phyloP scores from a whole-genome alignment of 2,888 invertebrate genomes.

The Selenia dentaria region DNA sequence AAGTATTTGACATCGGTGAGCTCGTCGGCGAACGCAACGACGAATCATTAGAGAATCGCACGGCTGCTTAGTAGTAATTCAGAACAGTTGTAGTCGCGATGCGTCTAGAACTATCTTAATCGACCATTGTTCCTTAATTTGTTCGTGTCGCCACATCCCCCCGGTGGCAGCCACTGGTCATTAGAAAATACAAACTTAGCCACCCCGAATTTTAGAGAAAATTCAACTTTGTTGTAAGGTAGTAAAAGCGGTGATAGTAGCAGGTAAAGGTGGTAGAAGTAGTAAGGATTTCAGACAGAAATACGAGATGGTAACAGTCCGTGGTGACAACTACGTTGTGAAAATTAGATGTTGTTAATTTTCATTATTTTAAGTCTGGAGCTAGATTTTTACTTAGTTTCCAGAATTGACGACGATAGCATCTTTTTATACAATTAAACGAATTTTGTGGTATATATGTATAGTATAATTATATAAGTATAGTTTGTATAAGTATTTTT shows the following conservation, averaged over 20 bases:
- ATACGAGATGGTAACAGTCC: conserved; percentile 11
- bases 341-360: conserved; percentile 9
- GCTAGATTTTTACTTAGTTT: no score
- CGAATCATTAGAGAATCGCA: no score
- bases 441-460: no score
- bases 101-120: conserved; percentile 47
- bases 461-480: no score
- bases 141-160: conserved; percentile 51
- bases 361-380: background rate
- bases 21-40: no score
- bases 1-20: no score
- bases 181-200: conserved; percentile 33
- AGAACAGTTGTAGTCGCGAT: conserved; percentile 42
- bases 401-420: no score
- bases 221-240: conserved; percentile 13
- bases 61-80: conserved; percentile 18
- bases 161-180: conserved; percentile 42
- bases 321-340: conserved; percentile 6
- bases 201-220: conserved; percentile 1
- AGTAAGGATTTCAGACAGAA: conserved; percentile 18
- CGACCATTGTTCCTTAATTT: conserved; percentile 58
- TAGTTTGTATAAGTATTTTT: no score
- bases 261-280: conserved; percentile 3
- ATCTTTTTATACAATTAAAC: no score
- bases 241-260: background rate